Evolutionary conservation across 1,140 invertebrate genomes (phyloP).

Genomic region (Rhizoglyphus robini): DNA sequence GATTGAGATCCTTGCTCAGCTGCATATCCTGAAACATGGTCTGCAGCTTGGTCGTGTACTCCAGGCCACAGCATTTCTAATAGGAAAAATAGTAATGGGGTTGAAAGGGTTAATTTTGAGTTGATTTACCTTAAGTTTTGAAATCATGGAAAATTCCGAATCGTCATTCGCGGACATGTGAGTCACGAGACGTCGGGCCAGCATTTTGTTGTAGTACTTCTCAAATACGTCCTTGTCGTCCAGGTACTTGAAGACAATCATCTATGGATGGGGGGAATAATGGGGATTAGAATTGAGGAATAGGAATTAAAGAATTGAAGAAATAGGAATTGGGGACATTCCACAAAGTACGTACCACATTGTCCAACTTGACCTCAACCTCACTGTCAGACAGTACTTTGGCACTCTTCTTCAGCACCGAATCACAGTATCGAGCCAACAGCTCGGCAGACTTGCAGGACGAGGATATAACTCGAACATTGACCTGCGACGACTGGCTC

Average conservation of each 20-base stretch:
- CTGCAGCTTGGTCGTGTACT: constrained; percentile 96
- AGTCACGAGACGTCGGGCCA: constrained; percentile 88
- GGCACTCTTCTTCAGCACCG: constrained; percentile 88
- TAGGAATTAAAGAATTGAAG: not conserved
- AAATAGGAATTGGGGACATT: constrained; percentile 4
- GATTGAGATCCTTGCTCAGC: constrained; percentile 91
- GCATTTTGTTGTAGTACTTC: constrained; percentile 98
- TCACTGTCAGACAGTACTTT: constrained; percentile 97
- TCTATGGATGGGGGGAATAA: constrained; percentile 34
- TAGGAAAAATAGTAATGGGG: too few relatives aligned
- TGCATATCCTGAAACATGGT: constrained; percentile 98
- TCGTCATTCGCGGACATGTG: constrained; percentile 98
- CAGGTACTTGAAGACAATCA: constrained; percentile 99
- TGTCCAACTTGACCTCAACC: constrained; percentile 92
- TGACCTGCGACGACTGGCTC: too few relatives aligned
- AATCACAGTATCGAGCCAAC: constrained; percentile 92
- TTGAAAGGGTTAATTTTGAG: too few relatives aligned
- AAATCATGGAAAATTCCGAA: constrained; percentile 98
- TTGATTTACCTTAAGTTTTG: constrained; percentile 70
- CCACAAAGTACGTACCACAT: constrained; percentile 39
- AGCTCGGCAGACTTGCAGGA: constrained; percentile 91
- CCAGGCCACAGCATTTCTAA: constrained; percentile 81
- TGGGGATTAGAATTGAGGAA: too few relatives aligned
- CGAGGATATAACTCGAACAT: too few relatives aligned
- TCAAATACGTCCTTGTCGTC: constrained; percentile 99